Conservation (phyloP, 2,888 invertebrate genomes). For the Oxytorus armatus region DNA sequence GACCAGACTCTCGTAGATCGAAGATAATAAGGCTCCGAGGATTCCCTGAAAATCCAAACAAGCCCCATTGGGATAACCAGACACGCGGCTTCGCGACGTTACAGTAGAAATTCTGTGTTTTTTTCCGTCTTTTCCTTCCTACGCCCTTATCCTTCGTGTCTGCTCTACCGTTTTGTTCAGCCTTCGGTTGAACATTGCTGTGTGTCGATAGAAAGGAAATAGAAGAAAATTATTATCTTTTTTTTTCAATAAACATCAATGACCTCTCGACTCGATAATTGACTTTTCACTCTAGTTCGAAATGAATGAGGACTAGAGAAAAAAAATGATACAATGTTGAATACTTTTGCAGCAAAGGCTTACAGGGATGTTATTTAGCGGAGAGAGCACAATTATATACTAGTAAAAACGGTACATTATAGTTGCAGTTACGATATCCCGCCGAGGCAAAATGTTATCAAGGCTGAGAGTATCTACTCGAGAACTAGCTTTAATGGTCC, state of each 20-base stretch:
- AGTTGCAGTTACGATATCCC: constrained; percentile 28
- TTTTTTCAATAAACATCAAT: constrained; percentile 3
- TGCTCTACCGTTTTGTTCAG: constrained; percentile 18
- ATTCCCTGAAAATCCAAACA: constrained; percentile 34
- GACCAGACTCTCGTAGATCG: constrained; percentile 35
- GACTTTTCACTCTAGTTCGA: constrained; percentile 1
- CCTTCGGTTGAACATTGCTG: neutral
- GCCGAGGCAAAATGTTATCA: constrained; percentile 51
- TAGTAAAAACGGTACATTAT: neutral
- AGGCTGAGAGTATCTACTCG: constrained; percentile 35
- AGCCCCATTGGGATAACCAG: constrained; percentile 47
- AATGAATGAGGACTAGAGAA: neutral
- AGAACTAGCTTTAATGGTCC: constrained; percentile 51
- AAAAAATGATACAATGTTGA: constrained; percentile 15
- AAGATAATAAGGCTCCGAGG: constrained; percentile 45
- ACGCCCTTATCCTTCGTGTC: constrained; percentile 12
- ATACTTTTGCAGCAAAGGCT: neutral
- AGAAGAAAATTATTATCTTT: neutral
- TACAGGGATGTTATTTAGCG: constrained; percentile 22
- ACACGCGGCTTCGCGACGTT: constrained; percentile 13
- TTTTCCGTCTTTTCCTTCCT: neutral
- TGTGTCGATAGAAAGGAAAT: neutral
- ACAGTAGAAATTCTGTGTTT: neutral
- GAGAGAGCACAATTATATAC: constrained; percentile 6
- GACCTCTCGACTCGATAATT: constrained; percentile 10